Evolutionary conservation across 92 coral and sea anemone species (phyloP), one percentile per base, ranked within the genome.

Genomic region (Umimayanthus kanabou): DNA sequence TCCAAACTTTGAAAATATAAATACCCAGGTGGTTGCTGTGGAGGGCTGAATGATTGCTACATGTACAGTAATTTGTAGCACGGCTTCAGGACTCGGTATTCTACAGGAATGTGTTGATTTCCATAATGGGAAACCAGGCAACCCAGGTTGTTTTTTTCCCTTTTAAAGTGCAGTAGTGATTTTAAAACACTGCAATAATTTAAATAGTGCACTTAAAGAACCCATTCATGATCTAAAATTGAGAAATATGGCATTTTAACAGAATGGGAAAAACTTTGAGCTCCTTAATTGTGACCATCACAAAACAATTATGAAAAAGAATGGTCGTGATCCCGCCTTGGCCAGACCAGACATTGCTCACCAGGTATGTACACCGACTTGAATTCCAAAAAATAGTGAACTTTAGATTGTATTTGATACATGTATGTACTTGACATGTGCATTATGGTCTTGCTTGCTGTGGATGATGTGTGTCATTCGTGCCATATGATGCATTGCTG

Each of bases 211-310:
- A 57, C 72, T 9, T 5, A 0, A 5, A 53, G 16, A 14, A 14
- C 18, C 20, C 58, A 2, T 33, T 33, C 37, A 53, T 53, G 33
- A 25, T 39, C 53, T 9, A 57, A 22, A 75, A 57, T 25, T 61
- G 13, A 22, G 30, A 18, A 58, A 33, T 33, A 33, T 57, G 4
- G 29, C 3, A 11, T 20, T 79, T 55, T 49, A 30, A 87, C 88
- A 97, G 99, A 97, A 97, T 93, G 99, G 99, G 43, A 97, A 95
- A 74, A 97, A 89, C 73, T 97, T 97, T 83, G 99, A 97, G 85
- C 89, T 97, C 55, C 90, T 97, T 50, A 97, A 97, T 85, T 97
- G 99, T 88, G 99, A 97, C 55, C 91, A 93, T 73, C 99, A 97
- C 85, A 97, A 94, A 91, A 89, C 91, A 4, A 97, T 97, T 20